Percentiles rank a stretch among this genome's conserved stretches.
These are phyloP conservation scores for Manduca sexta DNA, from an alignment of 1,140 invertebrate genomes.

Conservation along the genomic window DNA sequence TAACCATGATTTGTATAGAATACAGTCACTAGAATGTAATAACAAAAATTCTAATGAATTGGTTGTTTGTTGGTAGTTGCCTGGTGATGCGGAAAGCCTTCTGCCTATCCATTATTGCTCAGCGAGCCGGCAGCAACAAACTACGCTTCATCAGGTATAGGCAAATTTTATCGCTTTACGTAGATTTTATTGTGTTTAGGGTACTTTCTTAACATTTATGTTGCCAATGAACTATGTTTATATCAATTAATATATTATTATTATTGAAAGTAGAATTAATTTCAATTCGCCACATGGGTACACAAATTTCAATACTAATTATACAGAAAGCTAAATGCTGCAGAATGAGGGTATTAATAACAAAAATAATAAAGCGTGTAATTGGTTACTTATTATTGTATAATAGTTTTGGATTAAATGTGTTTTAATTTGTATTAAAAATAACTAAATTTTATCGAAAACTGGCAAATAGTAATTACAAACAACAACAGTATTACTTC, in stretches of 20 bases:
- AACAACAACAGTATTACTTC: too few species aligned
- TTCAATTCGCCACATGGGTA: too few species aligned
- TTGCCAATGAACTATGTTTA: constrained; percentile 63
- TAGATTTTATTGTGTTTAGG: constrained; percentile 6
- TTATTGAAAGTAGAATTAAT: background rate
- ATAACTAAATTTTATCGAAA: too few species aligned
- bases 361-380: too few species aligned
- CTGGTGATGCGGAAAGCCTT: constrained; percentile 75
- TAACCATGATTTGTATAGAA: constrained; percentile 23
- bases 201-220: constrained; percentile 17
- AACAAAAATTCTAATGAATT: constrained; percentile 58
- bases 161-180: constrained; percentile 59
- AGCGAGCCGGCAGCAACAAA: constrained; percentile 74
- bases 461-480: too few species aligned
- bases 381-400: too few species aligned
- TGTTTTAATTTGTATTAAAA: too few species aligned
- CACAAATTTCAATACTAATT: too few species aligned
- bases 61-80: constrained; percentile 74
- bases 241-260: background rate
- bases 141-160: constrained; percentile 73
- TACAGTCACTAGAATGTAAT: constrained; percentile 24
- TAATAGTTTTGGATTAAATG: too few species aligned
- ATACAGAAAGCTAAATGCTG: too few species aligned
- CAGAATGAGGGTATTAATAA: too few species aligned
- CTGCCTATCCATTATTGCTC: constrained; percentile 76